phyloP scores from a whole-genome alignment of 2,888 invertebrate genomes.

The Drosophila prostipennis region DNA sequence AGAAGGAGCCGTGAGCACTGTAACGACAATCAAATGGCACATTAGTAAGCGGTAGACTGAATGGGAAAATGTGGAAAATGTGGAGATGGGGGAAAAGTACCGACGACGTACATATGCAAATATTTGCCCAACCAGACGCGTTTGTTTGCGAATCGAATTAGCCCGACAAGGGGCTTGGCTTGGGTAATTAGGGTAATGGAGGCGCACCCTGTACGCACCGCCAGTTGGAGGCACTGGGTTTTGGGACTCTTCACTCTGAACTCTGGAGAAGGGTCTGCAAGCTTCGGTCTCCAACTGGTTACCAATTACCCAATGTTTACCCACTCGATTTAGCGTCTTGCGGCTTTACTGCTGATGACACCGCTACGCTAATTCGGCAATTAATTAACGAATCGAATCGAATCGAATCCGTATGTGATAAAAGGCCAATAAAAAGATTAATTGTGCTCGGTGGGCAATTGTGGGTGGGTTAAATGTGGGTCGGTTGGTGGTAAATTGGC shows the following conservation, averaged over 20 bases:
- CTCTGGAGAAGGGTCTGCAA: no score
- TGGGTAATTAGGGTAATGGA: constrained; percentile 25
- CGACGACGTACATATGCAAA: constrained; percentile 10
- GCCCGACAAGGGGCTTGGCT: constrained; percentile 18
- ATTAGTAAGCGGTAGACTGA: not conserved
- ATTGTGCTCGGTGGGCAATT: constrained; percentile 6
- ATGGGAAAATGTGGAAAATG: not conserved
- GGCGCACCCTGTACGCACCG: constrained; percentile 9
- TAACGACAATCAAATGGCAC: not conserved
- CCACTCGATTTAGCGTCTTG: constrained; percentile 25
- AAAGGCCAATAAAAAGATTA: constrained; percentile 41
- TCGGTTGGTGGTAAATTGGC: constrained; percentile 15
- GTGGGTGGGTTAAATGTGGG: constrained; percentile 1
- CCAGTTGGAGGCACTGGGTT: no score
- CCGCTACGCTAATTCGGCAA: constrained; percentile 49
- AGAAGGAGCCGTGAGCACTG: constrained; percentile 15
- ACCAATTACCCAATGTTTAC: constrained; percentile 1
- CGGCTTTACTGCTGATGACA: constrained; percentile 25
- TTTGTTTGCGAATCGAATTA: constrained; percentile 60
- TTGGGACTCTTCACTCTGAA: no score
- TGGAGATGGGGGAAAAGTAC: constrained; percentile 8
- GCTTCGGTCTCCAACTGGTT: not conserved
- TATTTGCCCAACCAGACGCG: constrained; percentile 12
- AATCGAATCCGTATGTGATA: constrained; percentile 31
- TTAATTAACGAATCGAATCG: constrained; percentile 54